Conservation (phyloP, 2,797 vertebrate genomes). For the Acridotheres tristis region DNA sequence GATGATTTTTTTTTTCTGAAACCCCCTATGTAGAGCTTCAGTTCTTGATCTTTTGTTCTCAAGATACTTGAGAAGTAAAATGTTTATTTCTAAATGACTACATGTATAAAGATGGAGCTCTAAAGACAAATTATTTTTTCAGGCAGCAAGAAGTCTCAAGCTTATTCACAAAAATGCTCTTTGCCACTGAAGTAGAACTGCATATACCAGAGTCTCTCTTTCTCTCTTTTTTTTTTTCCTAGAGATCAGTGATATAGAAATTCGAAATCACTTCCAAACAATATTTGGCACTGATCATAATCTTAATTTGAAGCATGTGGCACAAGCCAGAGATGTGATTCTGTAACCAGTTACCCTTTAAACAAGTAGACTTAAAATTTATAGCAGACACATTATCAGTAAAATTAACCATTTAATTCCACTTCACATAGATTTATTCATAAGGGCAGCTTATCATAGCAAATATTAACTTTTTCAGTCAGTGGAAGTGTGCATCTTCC, state of each 20-base stretch:
- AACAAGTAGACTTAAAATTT: slow-evolving; percentile 24
- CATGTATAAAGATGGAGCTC: not conserved
- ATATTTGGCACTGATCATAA: slow-evolving; percentile 16
- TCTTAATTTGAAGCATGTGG: slow-evolving; percentile 39
- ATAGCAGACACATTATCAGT: not conserved
- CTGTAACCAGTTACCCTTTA: slow-evolving; percentile 6
- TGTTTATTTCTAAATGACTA: not conserved
- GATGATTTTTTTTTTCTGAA: not conserved
- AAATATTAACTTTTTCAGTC: not conserved
- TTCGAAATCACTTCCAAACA: slow-evolving; percentile 12
- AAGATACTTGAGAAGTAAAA: not conserved
- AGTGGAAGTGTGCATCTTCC: not conserved
- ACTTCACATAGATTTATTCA: not conserved
- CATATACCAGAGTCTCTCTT: not conserved
- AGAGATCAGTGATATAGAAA: not conserved
- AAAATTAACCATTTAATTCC: not conserved
- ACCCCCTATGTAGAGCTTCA: not conserved
- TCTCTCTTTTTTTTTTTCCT: not conserved
- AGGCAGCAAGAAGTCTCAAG: not conserved
- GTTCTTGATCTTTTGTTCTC: not conserved
- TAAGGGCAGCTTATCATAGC: not conserved
- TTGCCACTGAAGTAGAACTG: not conserved
- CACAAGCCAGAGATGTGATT: not conserved
- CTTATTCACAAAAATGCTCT: not conserved
- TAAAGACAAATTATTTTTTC: not conserved